Evolutionary conservation across 1,140 invertebrate genomes (phyloP).

Genomic region (Fopius arisanus): DNA sequence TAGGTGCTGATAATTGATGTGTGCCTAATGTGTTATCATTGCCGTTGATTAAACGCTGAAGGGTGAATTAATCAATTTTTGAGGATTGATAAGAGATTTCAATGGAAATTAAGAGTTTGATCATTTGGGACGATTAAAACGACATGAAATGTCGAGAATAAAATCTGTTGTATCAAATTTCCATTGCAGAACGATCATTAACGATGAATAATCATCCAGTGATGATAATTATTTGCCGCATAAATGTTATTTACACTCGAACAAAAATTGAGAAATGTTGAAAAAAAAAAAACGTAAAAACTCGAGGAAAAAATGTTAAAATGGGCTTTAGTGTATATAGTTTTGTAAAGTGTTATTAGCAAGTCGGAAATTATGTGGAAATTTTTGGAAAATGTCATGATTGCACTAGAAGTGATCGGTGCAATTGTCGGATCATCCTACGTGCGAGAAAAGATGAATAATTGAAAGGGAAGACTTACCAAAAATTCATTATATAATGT

Average conservation of each 20-base stretch:
- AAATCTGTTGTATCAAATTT: not conserved
- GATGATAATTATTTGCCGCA: slow-evolving; percentile 15
- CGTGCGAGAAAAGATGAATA: slow-evolving; percentile 16
- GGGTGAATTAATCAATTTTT: not conserved
- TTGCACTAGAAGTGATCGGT: not conserved
- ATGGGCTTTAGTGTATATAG: slow-evolving; percentile 65
- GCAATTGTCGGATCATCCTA: not conserved
- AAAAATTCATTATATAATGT: not conserved
- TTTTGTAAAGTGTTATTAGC: slow-evolving; percentile 64
- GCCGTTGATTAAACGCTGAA: not conserved
- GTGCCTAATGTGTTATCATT: slow-evolving; percentile 1
- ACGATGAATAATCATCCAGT: not conserved
- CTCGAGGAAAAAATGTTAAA: slow-evolving; percentile 44
- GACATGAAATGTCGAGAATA: no score
- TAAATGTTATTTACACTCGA: slow-evolving; percentile 53
- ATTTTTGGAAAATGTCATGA: not conserved
- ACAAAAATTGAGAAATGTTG: slow-evolving; percentile 16
- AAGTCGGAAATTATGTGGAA: slow-evolving; percentile 37
- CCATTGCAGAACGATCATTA: not conserved
- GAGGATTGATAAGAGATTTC: not conserved
- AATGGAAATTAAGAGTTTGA: not conserved
- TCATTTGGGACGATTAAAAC: not conserved
- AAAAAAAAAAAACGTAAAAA: slow-evolving; percentile 20
- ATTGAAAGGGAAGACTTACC: not conserved
- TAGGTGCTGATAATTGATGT: slow-evolving; percentile 7